Conservation (phyloP, 2,797 vertebrate genomes). For the Jordanella pulchra region DNA sequence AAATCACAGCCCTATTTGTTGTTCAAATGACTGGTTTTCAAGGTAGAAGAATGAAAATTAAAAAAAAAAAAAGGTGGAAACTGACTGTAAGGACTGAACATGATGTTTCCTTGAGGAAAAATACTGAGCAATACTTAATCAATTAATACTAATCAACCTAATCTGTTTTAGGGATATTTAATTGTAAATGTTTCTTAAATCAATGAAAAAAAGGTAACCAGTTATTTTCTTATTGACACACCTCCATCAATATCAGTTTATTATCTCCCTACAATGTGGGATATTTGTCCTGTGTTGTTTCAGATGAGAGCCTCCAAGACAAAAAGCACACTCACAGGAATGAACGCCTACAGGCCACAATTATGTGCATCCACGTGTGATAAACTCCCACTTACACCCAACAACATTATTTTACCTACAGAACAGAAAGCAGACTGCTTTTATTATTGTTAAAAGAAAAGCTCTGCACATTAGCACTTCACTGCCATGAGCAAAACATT, state of each 20-base stretch:
- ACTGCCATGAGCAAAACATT: background rate
- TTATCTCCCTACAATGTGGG: slow-evolving; percentile 36
- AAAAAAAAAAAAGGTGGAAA: slow-evolving; percentile 35
- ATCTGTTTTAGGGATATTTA: slow-evolving; percentile 46
- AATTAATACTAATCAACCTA: slow-evolving; percentile 27
- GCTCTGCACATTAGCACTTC: slow-evolving; percentile 15
- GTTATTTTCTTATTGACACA: slow-evolving; percentile 27
- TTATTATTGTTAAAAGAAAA: slow-evolving; percentile 37
- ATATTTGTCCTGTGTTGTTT: slow-evolving; percentile 30
- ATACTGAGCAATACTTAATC: slow-evolving; percentile 21
- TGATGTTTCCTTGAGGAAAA: slow-evolving; percentile 4
- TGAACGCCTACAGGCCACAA: slow-evolving; percentile 40
- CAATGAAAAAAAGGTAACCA: slow-evolving; percentile 25
- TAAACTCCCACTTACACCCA: slow-evolving; percentile 53
- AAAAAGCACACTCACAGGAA: slow-evolving; percentile 29
- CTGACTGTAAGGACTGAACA: slow-evolving; percentile 24
- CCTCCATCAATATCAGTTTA: slow-evolving; percentile 37
- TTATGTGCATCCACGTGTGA: slow-evolving; percentile 53
- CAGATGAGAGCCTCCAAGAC: slow-evolving; percentile 30
- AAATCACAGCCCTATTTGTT: slow-evolving; percentile 44
- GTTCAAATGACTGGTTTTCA: slow-evolving; percentile 34
- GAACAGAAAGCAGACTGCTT: slow-evolving; percentile 33
- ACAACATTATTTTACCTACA: slow-evolving; percentile 51
- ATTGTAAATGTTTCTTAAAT: slow-evolving; percentile 18
- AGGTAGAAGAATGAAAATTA: slow-evolving; percentile 39